A percentile compares a stretch with the other conserved stretches of the same genome.
Conservation (phyloP, 2,113 vertebrate species). For the Struthio camelus region DNA sequence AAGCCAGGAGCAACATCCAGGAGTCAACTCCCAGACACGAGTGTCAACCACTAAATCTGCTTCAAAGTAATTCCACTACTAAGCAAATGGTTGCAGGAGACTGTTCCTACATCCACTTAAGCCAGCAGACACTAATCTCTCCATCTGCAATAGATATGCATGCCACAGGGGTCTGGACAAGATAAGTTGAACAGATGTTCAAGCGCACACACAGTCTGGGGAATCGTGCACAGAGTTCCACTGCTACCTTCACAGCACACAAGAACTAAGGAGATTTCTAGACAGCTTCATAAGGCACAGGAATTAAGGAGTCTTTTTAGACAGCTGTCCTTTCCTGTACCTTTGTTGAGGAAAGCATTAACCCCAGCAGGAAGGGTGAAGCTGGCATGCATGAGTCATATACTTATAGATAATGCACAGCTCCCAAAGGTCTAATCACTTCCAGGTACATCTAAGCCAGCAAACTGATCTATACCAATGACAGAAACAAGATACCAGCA, state of each 20-base stretch:
- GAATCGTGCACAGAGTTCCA: not conserved
- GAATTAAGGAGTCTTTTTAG: not conserved
- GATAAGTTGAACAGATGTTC: slow-evolving; percentile 49
- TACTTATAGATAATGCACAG: not conserved
- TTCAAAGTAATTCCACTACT: slow-evolving; percentile 59
- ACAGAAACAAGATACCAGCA: not conserved
- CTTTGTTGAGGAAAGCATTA: not conserved
- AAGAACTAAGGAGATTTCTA: slow-evolving; percentile 34
- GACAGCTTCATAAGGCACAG: not conserved
- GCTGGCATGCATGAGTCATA: not conserved
- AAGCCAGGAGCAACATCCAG: not conserved
- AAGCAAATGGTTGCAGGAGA: not conserved
- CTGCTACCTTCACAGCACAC: not conserved
- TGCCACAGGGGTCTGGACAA: slow-evolving; percentile 40
- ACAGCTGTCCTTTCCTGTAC: not conserved
- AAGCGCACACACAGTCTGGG: not conserved
- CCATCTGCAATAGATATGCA: slow-evolving; percentile 30
- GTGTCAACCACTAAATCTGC: slow-evolving; percentile 28
- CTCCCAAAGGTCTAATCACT: not conserved
- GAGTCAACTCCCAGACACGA: not conserved
- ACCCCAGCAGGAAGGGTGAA: not conserved
- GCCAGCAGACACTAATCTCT: slow-evolving; percentile 50
- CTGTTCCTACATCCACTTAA: slow-evolving; percentile 24
- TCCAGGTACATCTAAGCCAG: not conserved
- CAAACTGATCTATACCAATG: not conserved